A percentile compares a stretch with the other conserved stretches of the same genome.
Evolutionary conservation across 2,888 invertebrate genomes (phyloP).

Genomic region (Campoletis raptor): DNA sequence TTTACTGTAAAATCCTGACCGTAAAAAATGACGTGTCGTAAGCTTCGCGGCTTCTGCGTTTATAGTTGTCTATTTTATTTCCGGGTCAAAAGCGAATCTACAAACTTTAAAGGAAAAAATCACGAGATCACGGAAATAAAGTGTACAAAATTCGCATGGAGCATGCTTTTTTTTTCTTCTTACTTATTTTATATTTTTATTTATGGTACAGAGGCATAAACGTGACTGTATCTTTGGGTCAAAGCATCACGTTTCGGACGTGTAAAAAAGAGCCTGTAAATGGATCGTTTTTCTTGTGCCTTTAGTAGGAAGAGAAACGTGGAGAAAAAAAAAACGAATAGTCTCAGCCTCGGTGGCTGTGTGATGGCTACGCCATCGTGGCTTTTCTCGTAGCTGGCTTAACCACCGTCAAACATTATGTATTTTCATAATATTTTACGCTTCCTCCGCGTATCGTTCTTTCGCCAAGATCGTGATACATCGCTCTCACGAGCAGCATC

Average conservation of each 20-base stretch:
- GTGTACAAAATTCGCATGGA: background rate
- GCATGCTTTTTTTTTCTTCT: background rate
- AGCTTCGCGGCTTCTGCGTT: background rate
- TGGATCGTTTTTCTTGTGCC: constrained; percentile 20
- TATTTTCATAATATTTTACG: constrained; percentile 81
- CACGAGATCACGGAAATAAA: background rate
- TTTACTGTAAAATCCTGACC: background rate
- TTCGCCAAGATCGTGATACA: constrained; percentile 68
- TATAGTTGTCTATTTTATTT: constrained; percentile 3
- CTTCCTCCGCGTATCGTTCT: constrained; percentile 68
- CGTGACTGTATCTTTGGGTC: constrained; percentile 43
- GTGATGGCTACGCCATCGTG: constrained; percentile 42
- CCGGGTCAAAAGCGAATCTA: background rate
- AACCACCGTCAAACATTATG: constrained; percentile 79
- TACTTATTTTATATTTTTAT: constrained; percentile 40
- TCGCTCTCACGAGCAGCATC: constrained; percentile 57
- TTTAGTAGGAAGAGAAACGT: constrained; percentile 74
- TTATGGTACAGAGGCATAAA: constrained; percentile 7
- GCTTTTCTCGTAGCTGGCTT: constrained; percentile 73
- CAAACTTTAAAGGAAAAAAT: background rate
- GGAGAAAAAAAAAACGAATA: constrained; percentile 3
- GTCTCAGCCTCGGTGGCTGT: constrained; percentile 20
- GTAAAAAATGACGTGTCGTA: constrained; percentile 10
- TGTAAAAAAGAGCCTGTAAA: constrained; percentile 71
- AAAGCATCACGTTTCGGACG: constrained; percentile 54